Evolutionary conservation across 2,888 invertebrate species (phyloP).

Genomic region (Macrostomum cliftonense): DNA sequence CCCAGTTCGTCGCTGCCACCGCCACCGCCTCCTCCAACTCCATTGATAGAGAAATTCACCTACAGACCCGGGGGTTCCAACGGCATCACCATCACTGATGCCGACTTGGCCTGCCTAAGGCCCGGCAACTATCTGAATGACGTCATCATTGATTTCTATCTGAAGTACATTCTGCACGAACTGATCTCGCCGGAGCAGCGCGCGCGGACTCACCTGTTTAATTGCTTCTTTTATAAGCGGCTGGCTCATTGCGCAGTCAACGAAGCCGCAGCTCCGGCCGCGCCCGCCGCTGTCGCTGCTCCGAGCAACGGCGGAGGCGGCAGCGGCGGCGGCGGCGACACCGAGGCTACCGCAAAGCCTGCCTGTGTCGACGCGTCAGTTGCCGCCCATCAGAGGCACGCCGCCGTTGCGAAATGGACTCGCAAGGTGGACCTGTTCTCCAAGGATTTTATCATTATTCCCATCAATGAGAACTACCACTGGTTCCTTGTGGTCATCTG

Average conservation of each 20-base stretch:
- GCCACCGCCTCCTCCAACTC: too few species aligned
- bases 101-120: constrained; percentile 72
- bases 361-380: too few species aligned
- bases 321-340: too few species aligned
- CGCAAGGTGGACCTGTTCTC: constrained; percentile 84
- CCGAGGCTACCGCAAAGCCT: too few species aligned
- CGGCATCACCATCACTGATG: constrained; percentile 75
- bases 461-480: constrained; percentile 87
- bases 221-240: constrained; percentile 83
- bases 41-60: too few species aligned
- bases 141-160: constrained; percentile 87
- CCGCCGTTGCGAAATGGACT: constrained; percentile 82
- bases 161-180: constrained; percentile 47
- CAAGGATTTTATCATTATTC: constrained; percentile 85
- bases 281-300: too few species aligned
- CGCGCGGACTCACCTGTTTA: constrained; percentile 73
- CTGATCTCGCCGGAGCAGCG: constrained; percentile 52
- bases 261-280: too few species aligned
- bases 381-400: constrained; percentile 48
- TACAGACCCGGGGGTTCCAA: too few species aligned
- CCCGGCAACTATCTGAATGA: constrained; percentile 87
- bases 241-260: constrained; percentile 48
- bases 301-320: too few species aligned
- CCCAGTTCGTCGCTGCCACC: too few species aligned
- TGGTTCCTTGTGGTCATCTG: constrained; percentile 95